These are phyloP conservation scores for Epizoanthus scotinus DNA, from an alignment of 92 coral and sea anemone genomes.

Conservation along the genomic window DNA sequence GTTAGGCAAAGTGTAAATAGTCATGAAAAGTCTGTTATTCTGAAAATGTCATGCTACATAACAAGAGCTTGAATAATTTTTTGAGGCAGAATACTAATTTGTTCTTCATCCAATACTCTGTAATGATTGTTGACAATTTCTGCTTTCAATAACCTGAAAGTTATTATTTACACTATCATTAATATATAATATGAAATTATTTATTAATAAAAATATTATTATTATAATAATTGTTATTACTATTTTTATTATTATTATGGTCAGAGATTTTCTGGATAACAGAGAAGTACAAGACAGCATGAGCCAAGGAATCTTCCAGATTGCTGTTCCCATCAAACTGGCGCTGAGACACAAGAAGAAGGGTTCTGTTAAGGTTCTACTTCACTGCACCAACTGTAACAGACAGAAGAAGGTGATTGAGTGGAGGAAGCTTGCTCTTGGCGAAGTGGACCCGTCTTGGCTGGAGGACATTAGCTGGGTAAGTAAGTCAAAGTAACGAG, in stretches of 20 bases:
- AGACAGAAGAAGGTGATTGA: conserved; percentile 61
- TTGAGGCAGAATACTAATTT: too few relatives aligned
- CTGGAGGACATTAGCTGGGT: conserved; percentile 79
- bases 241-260: background rate
- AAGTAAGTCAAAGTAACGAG: background rate
- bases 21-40: too few relatives aligned
- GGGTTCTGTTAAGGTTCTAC: conserved; percentile 67
- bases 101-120: too few relatives aligned
- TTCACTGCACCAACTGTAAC: conserved; percentile 71
- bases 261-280: conserved; percentile 64
- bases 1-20: too few relatives aligned
- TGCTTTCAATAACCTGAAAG: too few relatives aligned
- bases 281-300: conserved; percentile 21
- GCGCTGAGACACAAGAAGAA: conserved; percentile 62
- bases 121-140: too few relatives aligned
- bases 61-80: too few relatives aligned
- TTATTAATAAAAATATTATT: too few relatives aligned
- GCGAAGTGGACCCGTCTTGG: conserved; percentile 71
- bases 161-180: too few relatives aligned
- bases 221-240: too few relatives aligned
- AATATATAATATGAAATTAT: too few relatives aligned
- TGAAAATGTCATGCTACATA: too few relatives aligned
- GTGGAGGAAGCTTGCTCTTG: conserved; percentile 81
- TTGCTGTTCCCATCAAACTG: conserved; percentile 83
- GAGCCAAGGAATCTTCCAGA: conserved; percentile 42